Conservation (phyloP, 2,888 invertebrate genomes). For the Leptinotarsa haldemani region DNA sequence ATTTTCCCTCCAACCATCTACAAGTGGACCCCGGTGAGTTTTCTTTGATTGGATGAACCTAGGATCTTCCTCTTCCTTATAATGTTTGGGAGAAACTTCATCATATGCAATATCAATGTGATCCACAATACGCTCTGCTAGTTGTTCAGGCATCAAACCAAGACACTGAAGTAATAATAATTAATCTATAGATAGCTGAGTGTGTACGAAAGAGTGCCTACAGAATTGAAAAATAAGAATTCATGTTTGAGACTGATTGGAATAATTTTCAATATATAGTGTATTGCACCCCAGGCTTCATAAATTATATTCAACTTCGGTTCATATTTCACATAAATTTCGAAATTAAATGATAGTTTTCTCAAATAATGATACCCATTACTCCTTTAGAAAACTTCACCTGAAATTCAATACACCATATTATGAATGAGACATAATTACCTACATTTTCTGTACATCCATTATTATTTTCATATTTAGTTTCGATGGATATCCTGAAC, state of each 20-base stretch:
- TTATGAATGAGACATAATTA: conserved; percentile 43
- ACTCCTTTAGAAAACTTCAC: too few species aligned
- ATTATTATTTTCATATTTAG: conserved; percentile 90
- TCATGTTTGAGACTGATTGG: too few species aligned
- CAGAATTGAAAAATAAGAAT: too few species aligned
- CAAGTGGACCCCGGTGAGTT: conserved; percentile 85
- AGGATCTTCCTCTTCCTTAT: conserved; percentile 90
- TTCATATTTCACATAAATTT: too few species aligned
- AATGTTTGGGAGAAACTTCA: conserved; percentile 85
- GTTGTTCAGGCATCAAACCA: conserved; percentile 77
- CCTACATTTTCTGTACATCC: conserved; percentile 90
- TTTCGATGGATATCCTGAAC: conserved; percentile 86
- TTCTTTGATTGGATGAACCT: conserved; percentile 84
- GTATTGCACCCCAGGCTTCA: too few species aligned
- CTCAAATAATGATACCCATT: neutral
- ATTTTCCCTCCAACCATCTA: conserved; percentile 83
- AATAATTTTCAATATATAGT: too few species aligned
- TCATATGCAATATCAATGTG: conserved; percentile 90
- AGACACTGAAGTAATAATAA: conserved; percentile 73
- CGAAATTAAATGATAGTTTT: too few species aligned
- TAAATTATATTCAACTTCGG: too few species aligned
- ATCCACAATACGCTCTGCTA: conserved; percentile 80
- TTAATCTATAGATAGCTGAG: neutral
- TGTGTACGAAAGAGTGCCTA: too few species aligned
- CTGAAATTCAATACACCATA: neutral